Conservation (phyloP, 2,113 vertebrate genomes). For the Mus spicilegus region DNA sequence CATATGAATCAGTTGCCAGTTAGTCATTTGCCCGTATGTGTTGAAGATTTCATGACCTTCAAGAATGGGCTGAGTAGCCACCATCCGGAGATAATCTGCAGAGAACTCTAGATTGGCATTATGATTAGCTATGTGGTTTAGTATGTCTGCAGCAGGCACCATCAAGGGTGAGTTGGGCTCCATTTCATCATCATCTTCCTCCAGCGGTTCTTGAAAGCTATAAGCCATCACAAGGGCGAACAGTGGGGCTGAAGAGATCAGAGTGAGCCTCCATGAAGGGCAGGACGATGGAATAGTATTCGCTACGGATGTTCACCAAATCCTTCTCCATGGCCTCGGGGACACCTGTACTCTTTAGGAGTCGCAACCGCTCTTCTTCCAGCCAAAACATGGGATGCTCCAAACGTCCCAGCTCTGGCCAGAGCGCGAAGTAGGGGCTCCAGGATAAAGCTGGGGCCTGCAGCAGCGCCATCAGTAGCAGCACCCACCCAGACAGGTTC, state of each 20-base stretch:
- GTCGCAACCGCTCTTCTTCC: slow-evolving; percentile 87
- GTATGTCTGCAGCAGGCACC: slow-evolving; percentile 97
- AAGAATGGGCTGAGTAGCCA: slow-evolving; percentile 87
- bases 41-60: slow-evolving; percentile 96
- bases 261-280: slow-evolving; percentile 93
- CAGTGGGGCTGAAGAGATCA: slow-evolving; percentile 87
- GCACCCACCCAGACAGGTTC: slow-evolving; percentile 95
- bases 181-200: slow-evolving; percentile 90
- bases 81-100: slow-evolving; percentile 91
- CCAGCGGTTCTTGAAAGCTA: slow-evolving; percentile 96
- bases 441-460: slow-evolving; percentile 90
- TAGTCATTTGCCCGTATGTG: slow-evolving; percentile 96
- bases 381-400: slow-evolving; percentile 99
- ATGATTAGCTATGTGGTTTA: slow-evolving; percentile 94
- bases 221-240: slow-evolving; percentile 98
- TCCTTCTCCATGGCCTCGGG: slow-evolving; percentile 94
- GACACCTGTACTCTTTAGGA: slow-evolving; percentile 93
- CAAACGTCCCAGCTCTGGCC: slow-evolving; percentile 91
- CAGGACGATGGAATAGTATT: slow-evolving; percentile 92
- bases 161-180: slow-evolving; percentile 93
- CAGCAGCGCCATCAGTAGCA: slow-evolving; percentile 92
- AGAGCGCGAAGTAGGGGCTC: slow-evolving; percentile 94
- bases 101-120: slow-evolving; percentile 95
- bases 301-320: slow-evolving; percentile 90
- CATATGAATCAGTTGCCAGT: slow-evolving; percentile 99